Evolutionary conservation across 1,140 invertebrate genomes (phyloP).

Genomic region (Drusus annulatus): DNA sequence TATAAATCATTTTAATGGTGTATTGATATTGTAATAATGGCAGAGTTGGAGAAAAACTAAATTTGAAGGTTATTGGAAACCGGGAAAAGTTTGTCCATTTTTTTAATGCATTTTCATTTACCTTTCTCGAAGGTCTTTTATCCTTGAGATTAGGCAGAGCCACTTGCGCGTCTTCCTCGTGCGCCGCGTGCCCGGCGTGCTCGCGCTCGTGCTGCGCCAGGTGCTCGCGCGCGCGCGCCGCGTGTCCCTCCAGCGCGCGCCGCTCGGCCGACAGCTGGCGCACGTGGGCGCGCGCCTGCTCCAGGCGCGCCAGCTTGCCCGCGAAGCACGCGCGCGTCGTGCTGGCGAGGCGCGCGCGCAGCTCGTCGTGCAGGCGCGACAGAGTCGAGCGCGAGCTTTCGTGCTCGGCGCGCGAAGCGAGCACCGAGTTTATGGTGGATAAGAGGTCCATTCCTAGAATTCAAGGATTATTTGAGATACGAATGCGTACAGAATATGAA

Average conservation of each 20-base stretch:
- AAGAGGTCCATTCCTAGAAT: conserved; percentile 38
- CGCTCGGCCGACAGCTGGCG: conserved; percentile 21
- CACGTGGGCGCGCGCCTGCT: neutral
- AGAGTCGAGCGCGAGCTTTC: conserved; percentile 46
- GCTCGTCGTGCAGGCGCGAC: conserved; percentile 49
- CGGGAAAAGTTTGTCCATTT: no score
- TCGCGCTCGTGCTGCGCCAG: conserved; percentile 43
- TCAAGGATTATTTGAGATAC: no score
- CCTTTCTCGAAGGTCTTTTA: conserved; percentile 52
- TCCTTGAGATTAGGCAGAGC: neutral
- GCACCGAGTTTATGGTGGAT: conserved; percentile 46
- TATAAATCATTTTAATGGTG: no score
- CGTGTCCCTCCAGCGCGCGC: conserved; percentile 22
- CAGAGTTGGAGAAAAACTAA: no score
- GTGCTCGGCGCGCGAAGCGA: conserved; percentile 42
- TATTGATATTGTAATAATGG: no score
- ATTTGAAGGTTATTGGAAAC: no score
- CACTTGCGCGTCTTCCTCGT: neutral
- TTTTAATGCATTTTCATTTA: neutral
- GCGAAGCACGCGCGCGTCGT: neutral
- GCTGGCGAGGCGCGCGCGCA: conserved; percentile 34
- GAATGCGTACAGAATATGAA: no score
- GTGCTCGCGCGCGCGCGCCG: conserved; percentile 27
- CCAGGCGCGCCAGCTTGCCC: conserved; percentile 7
- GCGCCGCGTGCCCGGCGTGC: conserved; percentile 41